Conservation (phyloP, 2,888 invertebrate species). For the Drosophila quinaria region DNA sequence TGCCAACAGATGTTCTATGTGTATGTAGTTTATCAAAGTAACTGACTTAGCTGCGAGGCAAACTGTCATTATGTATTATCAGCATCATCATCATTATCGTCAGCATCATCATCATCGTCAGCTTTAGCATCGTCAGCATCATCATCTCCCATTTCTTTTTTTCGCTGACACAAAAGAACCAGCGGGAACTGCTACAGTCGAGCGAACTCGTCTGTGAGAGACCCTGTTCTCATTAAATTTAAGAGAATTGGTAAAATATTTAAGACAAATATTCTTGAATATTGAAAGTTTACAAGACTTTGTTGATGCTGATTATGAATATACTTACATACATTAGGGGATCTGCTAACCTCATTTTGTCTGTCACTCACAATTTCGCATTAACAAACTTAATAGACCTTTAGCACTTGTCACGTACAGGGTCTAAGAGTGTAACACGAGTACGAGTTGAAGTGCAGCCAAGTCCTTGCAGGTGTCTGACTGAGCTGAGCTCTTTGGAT, state of each 20-base stretch:
- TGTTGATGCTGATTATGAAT: background rate
- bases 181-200: background rate
- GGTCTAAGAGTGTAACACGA: background rate
- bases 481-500: slow-evolving; percentile 14
- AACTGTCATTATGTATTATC: slow-evolving; percentile 61
- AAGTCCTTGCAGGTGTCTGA: slow-evolving; percentile 29
- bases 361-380: background rate
- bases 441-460: slow-evolving; percentile 14
- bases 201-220: background rate
- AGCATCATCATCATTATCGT: slow-evolving; percentile 35
- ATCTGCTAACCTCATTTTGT: background rate
- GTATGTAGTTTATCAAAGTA: slow-evolving; percentile 61
- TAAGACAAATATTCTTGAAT: background rate
- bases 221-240: background rate
- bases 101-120: slow-evolving; percentile 25
- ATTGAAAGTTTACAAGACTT: too few species aligned
- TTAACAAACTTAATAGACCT: background rate
- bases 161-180: background rate
- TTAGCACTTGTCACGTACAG: background rate
- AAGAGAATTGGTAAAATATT: too few species aligned
- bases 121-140: slow-evolving; percentile 29
- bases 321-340: background rate
- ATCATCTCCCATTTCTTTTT: slow-evolving; percentile 7
- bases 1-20: slow-evolving; percentile 47
- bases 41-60: slow-evolving; percentile 52